These are phyloP conservation scores for Dissostichus mawsoni DNA, from an alignment of 2,113 vertebrate species.

Conservation along the genomic window DNA sequence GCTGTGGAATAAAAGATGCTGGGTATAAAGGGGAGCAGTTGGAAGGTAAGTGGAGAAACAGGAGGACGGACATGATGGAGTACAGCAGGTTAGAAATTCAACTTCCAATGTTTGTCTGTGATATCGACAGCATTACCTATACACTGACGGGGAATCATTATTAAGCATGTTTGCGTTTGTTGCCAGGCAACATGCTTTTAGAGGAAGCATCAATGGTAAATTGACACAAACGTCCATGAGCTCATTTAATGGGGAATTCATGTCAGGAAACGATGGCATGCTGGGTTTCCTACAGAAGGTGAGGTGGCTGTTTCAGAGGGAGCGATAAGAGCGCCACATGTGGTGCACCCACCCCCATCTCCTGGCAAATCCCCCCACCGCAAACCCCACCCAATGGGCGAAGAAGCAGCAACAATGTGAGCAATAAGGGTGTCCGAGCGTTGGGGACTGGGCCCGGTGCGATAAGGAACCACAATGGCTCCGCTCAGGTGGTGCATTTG, in stretches of 20 bases:
- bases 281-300: constrained; percentile 13
- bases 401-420: constrained; percentile 61
- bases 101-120: background rate
- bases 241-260: constrained; percentile 16
- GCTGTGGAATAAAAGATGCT: constrained; percentile 45
- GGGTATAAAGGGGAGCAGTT: constrained; percentile 36
- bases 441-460: constrained; percentile 55
- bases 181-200: constrained; percentile 38
- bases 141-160: background rate
- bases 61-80: constrained; percentile 6
- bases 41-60: constrained; percentile 37
- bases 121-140: background rate
- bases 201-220: constrained; percentile 1
- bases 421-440: constrained; percentile 58
- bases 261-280: background rate
- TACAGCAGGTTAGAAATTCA: constrained; percentile 25
- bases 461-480: constrained; percentile 79
- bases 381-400: constrained; percentile 17
- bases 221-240: background rate
- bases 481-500: constrained; percentile 71
- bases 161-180: background rate
- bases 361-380: background rate
- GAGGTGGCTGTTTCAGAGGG: constrained; percentile 62
- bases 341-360: background rate
- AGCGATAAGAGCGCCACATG: constrained; percentile 58